phyloP scores from a whole-genome alignment of 2,113 vertebrate genomes.

The Ammodytes marinus region DNA sequence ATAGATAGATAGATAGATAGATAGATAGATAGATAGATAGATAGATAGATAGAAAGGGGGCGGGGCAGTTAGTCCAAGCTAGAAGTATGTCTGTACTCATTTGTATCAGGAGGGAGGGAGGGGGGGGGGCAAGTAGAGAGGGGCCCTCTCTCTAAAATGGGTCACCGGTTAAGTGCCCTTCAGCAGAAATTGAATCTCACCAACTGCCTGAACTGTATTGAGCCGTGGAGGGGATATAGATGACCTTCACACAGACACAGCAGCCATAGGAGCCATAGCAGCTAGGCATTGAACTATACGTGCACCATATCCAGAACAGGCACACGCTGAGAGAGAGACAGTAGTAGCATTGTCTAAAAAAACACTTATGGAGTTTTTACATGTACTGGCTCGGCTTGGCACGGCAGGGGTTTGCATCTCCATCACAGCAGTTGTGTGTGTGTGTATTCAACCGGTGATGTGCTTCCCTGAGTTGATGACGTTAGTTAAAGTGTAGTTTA shows the following conservation, averaged over 20 bases:
- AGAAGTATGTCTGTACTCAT: constrained; percentile 60
- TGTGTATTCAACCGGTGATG: no score
- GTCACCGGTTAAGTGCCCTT: constrained; percentile 82
- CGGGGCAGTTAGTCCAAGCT: constrained; percentile 60
- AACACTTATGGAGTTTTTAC: no score
- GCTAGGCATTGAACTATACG: constrained; percentile 69
- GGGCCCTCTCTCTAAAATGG: constrained; percentile 79
- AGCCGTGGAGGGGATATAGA: constrained; percentile 68
- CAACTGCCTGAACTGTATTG: constrained; percentile 75
- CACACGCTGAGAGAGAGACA: constrained; percentile 8
- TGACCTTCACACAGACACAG: constrained; percentile 75
- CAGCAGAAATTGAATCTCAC: constrained; percentile 83
- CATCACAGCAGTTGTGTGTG: no score
- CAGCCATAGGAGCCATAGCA: neutral
- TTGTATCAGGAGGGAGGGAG: constrained; percentile 68
- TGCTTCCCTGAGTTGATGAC: no score
- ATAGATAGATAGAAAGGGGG: neutral
- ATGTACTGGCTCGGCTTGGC: no score
- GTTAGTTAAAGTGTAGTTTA: no score
- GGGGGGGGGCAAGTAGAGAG: constrained; percentile 62
- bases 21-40: no score
- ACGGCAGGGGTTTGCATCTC: no score
- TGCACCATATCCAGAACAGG: constrained; percentile 67
- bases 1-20: no score
- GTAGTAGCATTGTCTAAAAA: no score